These are phyloP conservation scores for Epinotia demarniana DNA, from an alignment of 2,888 invertebrate species.

Conservation along the genomic window DNA sequence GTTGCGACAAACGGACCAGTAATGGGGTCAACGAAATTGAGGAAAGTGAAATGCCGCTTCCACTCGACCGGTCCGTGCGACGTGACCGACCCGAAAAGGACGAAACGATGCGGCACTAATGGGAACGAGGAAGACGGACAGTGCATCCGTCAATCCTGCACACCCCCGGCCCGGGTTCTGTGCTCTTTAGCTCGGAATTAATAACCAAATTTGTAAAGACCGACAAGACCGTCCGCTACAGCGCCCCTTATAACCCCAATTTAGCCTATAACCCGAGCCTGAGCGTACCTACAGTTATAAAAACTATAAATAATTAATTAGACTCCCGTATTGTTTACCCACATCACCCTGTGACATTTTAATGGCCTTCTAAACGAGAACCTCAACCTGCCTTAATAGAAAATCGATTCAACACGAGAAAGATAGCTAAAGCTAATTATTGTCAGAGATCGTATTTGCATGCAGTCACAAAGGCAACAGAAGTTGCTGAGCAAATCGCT, in stretches of 20 bases:
- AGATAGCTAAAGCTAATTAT: constrained; percentile 59
- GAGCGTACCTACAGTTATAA: constrained; percentile 57
- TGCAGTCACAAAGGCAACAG: constrained; percentile 45
- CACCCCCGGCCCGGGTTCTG: constrained; percentile 46
- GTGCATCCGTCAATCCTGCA: constrained; percentile 49
- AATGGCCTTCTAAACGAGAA: constrained; percentile 75
- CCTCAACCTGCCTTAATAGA: constrained; percentile 65
- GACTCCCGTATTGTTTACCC: constrained; percentile 65
- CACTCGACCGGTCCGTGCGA: constrained; percentile 56
- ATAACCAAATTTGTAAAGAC: constrained; percentile 62
- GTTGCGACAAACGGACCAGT: constrained; percentile 69
- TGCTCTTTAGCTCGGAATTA: constrained; percentile 62
- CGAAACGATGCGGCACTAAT: constrained; percentile 56
- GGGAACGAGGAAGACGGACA: constrained; percentile 54
- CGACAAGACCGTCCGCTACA: constrained; percentile 58
- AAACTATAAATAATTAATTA: constrained; percentile 79
- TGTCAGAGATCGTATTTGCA: constrained; percentile 64
- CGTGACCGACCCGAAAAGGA: constrained; percentile 61
- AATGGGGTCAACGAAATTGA: constrained; percentile 80
- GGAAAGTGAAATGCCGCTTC: constrained; percentile 72
- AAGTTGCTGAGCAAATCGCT: constrained; percentile 57
- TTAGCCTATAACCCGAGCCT: constrained; percentile 47
- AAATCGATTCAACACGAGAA: constrained; percentile 52
- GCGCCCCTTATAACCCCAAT: constrained; percentile 53
- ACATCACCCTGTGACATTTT: constrained; percentile 77